These are phyloP conservation scores for Monodelphis domestica DNA, from an alignment of 2,797 vertebrate genomes.

Conservation along the genomic window DNA sequence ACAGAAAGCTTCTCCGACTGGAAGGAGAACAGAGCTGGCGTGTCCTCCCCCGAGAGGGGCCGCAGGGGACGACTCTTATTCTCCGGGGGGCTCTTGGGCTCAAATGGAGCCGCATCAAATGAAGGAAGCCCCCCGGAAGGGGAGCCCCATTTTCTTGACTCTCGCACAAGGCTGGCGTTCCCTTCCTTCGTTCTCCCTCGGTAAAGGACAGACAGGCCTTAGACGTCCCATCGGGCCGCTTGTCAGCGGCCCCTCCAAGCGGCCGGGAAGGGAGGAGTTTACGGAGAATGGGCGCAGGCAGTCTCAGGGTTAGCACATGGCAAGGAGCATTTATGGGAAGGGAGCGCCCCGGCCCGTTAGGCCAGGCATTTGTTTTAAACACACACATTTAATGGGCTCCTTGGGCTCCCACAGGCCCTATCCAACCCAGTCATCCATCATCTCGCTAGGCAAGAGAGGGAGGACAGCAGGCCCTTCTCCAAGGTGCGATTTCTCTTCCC, in stretches of 20 bases:
- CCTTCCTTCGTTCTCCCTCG: conserved; percentile 55
- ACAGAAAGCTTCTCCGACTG: too few relatives aligned
- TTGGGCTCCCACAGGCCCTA: conserved; percentile 68
- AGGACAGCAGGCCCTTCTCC: conserved; percentile 51
- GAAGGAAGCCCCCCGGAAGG: conserved; percentile 29
- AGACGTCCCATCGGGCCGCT: conserved; percentile 52
- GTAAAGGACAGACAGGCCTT: conserved; percentile 69
- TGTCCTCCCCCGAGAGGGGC: too few relatives aligned
- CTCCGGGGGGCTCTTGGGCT: too few relatives aligned
- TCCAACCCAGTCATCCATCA: conserved; percentile 63
- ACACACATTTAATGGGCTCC: conserved; percentile 66
- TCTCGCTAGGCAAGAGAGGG: conserved; percentile 50
- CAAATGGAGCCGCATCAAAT: conserved; percentile 64
- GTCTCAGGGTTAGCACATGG: conserved; percentile 68
- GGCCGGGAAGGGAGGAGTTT: conserved; percentile 67
- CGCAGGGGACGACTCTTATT: too few relatives aligned
- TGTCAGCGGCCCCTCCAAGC: conserved; percentile 69
- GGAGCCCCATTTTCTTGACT: conserved; percentile 58
- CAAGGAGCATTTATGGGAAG: conserved; percentile 63
- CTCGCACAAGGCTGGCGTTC: conserved; percentile 57
- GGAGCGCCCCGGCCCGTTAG: conserved; percentile 46
- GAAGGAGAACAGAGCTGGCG: too few relatives aligned
- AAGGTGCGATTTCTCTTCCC: neutral
- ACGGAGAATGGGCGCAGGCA: conserved; percentile 70
- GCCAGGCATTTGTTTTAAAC: conserved; percentile 57